These are phyloP conservation scores for Chaetodon trifasciatus DNA, from an alignment of 2,797 vertebrate genomes.

Conservation along the genomic window DNA sequence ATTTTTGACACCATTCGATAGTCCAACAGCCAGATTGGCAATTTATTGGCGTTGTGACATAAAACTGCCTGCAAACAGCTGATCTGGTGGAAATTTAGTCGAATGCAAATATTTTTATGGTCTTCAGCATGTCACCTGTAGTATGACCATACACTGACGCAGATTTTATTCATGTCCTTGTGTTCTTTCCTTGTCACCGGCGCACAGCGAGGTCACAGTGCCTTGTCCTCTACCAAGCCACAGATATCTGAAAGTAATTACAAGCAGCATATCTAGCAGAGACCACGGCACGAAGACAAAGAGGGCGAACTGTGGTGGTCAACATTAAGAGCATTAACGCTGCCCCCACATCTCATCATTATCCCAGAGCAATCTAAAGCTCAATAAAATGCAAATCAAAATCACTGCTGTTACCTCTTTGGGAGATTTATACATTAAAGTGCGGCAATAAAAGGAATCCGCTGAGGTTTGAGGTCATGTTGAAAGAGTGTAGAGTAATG, in stretches of 20 bases:
- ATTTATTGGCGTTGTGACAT: background rate
- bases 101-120: background rate
- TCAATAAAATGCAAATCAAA: constrained; percentile 79
- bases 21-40: background rate
- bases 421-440: constrained; percentile 77
- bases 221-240: constrained; percentile 41
- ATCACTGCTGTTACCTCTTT: constrained; percentile 59
- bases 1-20: background rate
- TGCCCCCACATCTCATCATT: constrained; percentile 71
- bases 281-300: constrained; percentile 34
- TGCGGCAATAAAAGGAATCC: constrained; percentile 69
- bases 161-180: constrained; percentile 16
- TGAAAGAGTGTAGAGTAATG: constrained; percentile 72
- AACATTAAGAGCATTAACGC: constrained; percentile 68
- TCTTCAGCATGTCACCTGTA: constrained; percentile 19
- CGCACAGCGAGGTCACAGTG: constrained; percentile 43
- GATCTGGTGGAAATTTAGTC: background rate
- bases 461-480: constrained; percentile 69
- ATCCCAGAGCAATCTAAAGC: constrained; percentile 63
- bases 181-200: constrained; percentile 36
- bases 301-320: constrained; percentile 45
- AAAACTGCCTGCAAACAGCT: constrained; percentile 3
- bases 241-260: constrained; percentile 66
- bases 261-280: constrained; percentile 37
- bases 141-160: background rate